A percentile compares a stretch with the other conserved stretches of the same genome.
These are phyloP conservation scores for Axea sp. DNA, from an alignment of 2,888 invertebrate genomes.

Conservation along the genomic window DNA sequence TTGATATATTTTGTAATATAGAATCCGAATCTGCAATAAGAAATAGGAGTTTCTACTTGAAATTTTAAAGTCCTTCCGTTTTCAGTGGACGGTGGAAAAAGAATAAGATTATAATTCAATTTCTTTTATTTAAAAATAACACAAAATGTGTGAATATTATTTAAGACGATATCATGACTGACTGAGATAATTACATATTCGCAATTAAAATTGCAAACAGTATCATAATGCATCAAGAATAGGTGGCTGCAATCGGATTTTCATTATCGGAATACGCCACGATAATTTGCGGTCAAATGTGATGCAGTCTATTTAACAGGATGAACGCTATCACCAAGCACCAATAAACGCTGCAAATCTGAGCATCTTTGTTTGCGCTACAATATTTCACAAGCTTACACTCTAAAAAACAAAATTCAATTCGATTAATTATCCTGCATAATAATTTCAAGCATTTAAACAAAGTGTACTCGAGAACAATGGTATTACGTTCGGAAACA, in stretches of 20 bases:
- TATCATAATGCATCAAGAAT: constrained; percentile 68
- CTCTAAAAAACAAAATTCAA: constrained; percentile 4
- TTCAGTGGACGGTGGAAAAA: too few species aligned
- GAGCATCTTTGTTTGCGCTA: constrained; percentile 27
- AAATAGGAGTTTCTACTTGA: too few species aligned
- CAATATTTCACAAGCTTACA: constrained; percentile 10
- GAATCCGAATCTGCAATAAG: too few species aligned
- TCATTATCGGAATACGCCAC: constrained; percentile 73
- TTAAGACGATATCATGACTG: constrained; percentile 33
- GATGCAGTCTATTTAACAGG: constrained; percentile 57
- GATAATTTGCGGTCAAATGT: constrained; percentile 74
- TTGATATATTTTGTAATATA: too few species aligned
- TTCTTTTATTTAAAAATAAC: neutral
- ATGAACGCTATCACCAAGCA: constrained; percentile 36
- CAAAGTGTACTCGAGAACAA: constrained; percentile 12
- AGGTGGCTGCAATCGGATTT: constrained; percentile 74
- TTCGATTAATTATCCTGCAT: constrained; percentile 12
- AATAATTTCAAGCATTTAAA: constrained; percentile 8
- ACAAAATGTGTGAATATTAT: neutral
- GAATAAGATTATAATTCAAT: too few species aligned
- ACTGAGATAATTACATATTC: constrained; percentile 42
- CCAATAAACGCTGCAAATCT: constrained; percentile 41
- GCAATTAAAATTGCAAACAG: constrained; percentile 46
- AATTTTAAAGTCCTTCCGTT: too few species aligned
- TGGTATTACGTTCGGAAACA: constrained; percentile 8